Percentiles rank a stretch among this genome's conserved stretches.
Evolutionary conservation across 2,888 invertebrate species (phyloP).

Genomic region (Clostera curtula): DNA sequence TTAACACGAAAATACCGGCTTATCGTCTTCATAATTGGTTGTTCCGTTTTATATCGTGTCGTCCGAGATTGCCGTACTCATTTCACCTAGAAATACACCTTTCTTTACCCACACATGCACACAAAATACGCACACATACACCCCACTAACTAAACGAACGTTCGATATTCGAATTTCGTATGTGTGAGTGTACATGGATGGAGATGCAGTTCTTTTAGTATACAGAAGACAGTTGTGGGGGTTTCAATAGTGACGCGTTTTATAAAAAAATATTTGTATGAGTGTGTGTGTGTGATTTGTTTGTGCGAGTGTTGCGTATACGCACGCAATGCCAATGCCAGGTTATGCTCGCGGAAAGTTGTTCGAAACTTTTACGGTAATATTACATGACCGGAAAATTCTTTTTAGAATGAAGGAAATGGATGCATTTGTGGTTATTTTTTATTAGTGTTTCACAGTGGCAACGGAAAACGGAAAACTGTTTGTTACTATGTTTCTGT

Average conservation of each 20-base stretch:
- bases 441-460: conserved; percentile 8
- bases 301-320: conserved; percentile 62
- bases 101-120: conserved; percentile 63
- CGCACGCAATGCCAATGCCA: conserved; percentile 72
- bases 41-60: conserved; percentile 41
- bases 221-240: conserved; percentile 7
- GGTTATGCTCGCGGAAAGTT: conserved; percentile 60
- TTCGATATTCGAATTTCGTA: conserved; percentile 4
- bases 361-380: conserved; percentile 49
- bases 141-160: conserved; percentile 2
- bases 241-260: conserved; percentile 2
- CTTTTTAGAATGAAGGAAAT: conserved; percentile 37
- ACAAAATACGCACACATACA: conserved; percentile 6
- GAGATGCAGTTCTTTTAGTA: conserved; percentile 20
- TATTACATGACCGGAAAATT: conserved; percentile 67
- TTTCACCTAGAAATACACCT: conserved; percentile 69
- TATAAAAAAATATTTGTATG: conserved; percentile 8
- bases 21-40: conserved; percentile 34
- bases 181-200: conserved; percentile 13
- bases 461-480: conserved; percentile 17
- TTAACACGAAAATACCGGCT: conserved; percentile 13
- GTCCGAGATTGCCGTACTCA: conserved; percentile 50
- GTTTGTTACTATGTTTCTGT: conserved; percentile 12
- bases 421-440: conserved; percentile 21
- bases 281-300: conserved; percentile 13